phyloP scores from a whole-genome alignment of 2,797 vertebrate species.

The Phalloptychus januarius region DNA sequence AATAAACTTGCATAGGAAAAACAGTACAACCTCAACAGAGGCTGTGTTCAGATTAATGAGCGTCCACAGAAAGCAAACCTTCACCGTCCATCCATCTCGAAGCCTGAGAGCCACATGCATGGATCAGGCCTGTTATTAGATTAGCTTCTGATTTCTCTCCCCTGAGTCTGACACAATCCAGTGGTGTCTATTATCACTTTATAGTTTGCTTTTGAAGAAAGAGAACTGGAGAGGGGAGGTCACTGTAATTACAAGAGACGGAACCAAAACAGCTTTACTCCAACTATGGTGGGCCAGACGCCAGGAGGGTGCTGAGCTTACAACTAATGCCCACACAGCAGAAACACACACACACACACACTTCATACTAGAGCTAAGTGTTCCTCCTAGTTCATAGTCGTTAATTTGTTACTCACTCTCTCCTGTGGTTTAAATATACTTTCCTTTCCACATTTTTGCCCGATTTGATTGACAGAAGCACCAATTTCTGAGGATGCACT shows the following conservation, averaged over 20 bases:
- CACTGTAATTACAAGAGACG: constrained; percentile 50
- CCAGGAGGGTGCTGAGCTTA: constrained; percentile 36
- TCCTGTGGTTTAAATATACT: background rate
- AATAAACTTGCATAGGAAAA: constrained; percentile 18
- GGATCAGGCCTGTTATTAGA: constrained; percentile 57
- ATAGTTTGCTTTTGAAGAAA: constrained; percentile 51
- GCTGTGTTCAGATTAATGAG: constrained; percentile 35
- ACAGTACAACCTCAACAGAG: constrained; percentile 22
- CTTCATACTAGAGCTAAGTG: background rate
- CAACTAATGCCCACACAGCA: constrained; percentile 29
- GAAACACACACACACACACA: background rate
- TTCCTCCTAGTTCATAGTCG: background rate
- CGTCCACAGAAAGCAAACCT: constrained; percentile 28
- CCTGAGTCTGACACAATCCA: constrained; percentile 43
- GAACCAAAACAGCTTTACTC: constrained; percentile 57
- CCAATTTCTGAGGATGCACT: background rate
- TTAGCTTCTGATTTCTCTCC: constrained; percentile 62
- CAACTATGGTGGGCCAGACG: constrained; percentile 38
- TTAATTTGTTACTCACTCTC: background rate
- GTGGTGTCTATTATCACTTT: constrained; percentile 56
- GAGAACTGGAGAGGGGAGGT: constrained; percentile 24
- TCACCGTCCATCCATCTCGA: constrained; percentile 26
- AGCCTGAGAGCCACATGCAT: constrained; percentile 33
- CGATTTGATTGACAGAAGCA: background rate
- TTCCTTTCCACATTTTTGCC: background rate